Base-by-base conservation (phyloP, 1,140 invertebrate species). In the Patella vulgata region DNA sequence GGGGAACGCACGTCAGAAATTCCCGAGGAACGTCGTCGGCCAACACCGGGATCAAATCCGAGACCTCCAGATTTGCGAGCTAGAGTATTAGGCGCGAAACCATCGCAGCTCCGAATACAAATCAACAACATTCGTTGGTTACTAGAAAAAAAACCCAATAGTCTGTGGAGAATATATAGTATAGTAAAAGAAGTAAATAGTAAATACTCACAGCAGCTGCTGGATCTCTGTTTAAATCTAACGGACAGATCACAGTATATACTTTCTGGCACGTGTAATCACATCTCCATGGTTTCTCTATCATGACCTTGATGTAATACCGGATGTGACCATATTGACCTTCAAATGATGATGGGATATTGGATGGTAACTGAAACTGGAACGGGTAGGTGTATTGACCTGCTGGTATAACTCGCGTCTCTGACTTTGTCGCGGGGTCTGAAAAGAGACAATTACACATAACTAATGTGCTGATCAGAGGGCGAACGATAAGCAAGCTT, bases 341-440 rank as follows among this genome's bases (percentile, higher is more conserved):
- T 66, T 84, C 80, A 68, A 86, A 87, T 12, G 85, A 86, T 0
- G 84, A 81, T 0, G 86, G 86, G 17, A 86, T 64, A 66, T 81
- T 81, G n/a, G 74, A 68, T 17, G 85, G 85, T 17, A 87, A 73
- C 36, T 75, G 78, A 70, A 86, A 86, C 53, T 81, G 77, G 66
- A 87, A 87, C 6, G 84, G 83, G 68, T 86, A 87, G 14, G 74
- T 71, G 61, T 85, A 82, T n/a, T 70, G 52, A 25, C 86, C 86
- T 2, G 81, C 71, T 14, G 79, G 65, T 14, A 75, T 53, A 11
- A 59, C 30, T 27, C 56, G 51, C 28, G 69, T 67, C 9, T 67
- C 48, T 12, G 58, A 44, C 1, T 31, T 36, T 5, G 5, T 36
- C 6, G 6, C 30, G 42, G 52, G 19, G 19, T 36, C 33, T 27